Percentiles rank a stretch among this genome's conserved stretches.
phyloP scores from a whole-genome alignment of 1,140 invertebrate genomes.

The Drosophila suzukii region DNA sequence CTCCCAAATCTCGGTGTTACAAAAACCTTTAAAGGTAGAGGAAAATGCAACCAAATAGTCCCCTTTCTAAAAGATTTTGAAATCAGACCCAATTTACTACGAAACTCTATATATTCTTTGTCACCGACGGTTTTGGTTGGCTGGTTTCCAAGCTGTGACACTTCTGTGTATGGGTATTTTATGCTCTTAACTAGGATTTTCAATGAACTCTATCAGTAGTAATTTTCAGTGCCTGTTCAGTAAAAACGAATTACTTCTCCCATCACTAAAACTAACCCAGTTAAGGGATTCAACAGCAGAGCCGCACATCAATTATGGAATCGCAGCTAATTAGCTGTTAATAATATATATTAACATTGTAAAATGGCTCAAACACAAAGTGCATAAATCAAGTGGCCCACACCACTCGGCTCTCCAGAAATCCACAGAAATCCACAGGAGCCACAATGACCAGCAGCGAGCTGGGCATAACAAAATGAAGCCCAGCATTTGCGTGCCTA shows the following conservation, averaged over 20 bases:
- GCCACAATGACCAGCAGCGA: conserved; percentile 39
- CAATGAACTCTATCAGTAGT: neutral
- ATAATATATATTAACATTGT: conserved; percentile 80
- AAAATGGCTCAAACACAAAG: conserved; percentile 62
- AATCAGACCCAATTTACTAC: too few species aligned
- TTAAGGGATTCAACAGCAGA: conserved; percentile 2
- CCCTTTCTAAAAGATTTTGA: too few species aligned
- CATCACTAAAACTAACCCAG: conserved; percentile 4
- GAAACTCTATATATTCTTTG: too few species aligned
- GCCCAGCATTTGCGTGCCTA: conserved; percentile 68
- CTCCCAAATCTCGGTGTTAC: too few species aligned
- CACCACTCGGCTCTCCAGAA: neutral
- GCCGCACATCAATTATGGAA: conserved; percentile 57
- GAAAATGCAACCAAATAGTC: too few species aligned
- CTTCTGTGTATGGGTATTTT: too few species aligned
- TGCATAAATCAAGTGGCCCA: conserved; percentile 67
- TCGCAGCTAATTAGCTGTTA: conserved; percentile 79
- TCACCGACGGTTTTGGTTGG: too few species aligned
- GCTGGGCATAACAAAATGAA: conserved; percentile 45
- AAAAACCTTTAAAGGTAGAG: too few species aligned
- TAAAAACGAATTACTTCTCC: neutral
- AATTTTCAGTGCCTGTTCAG: neutral
- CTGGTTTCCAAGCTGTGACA: too few species aligned
- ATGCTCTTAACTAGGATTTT: too few species aligned
- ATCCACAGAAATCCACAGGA: conserved; percentile 8